Percentiles rank a stretch among this genome's conserved stretches.
Conservation (phyloP, 2,113 vertebrate species). For the Thunnus maccoyii region DNA sequence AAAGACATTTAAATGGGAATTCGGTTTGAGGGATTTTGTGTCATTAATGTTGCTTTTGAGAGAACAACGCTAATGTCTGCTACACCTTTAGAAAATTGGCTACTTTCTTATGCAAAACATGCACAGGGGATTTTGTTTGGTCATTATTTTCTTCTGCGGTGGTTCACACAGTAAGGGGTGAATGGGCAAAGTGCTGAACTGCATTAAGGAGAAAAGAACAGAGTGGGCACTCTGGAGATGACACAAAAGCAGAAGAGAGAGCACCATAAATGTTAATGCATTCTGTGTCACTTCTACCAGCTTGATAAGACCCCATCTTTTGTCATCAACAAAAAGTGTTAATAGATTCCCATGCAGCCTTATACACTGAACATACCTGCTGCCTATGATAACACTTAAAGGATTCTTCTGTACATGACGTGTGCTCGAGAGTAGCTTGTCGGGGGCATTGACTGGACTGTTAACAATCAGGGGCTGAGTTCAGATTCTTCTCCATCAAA, state of each 20-base stretch:
- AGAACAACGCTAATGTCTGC: slow-evolving; percentile 46
- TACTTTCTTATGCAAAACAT: slow-evolving; percentile 74
- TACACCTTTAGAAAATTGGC: slow-evolving; percentile 58
- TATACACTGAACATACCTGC: slow-evolving; percentile 53
- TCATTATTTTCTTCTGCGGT: slow-evolving; percentile 74
- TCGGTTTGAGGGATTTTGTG: slow-evolving; percentile 31
- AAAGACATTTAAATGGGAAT: slow-evolving; percentile 43
- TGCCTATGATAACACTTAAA: slow-evolving; percentile 67
- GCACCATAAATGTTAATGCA: slow-evolving; percentile 81
- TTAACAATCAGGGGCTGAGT: no score
- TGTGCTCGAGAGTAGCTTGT: slow-evolving; percentile 39
- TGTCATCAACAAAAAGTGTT: slow-evolving; percentile 68
- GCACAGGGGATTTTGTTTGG: slow-evolving; percentile 61
- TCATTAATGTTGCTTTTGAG: slow-evolving; percentile 59
- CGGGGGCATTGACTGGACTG: no score
- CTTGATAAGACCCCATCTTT: slow-evolving; percentile 69
- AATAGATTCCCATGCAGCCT: slow-evolving; percentile 69
- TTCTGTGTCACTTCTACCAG: slow-evolving; percentile 73
- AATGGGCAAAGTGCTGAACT: slow-evolving; percentile 68
- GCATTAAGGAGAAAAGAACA: slow-evolving; percentile 62
- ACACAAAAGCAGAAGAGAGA: slow-evolving; percentile 59
- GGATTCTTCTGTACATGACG: slow-evolving; percentile 63
- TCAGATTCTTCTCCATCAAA: no score
- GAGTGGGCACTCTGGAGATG: slow-evolving; percentile 67
- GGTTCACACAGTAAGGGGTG: slow-evolving; percentile 62